Conservation (phyloP, 2,888 invertebrate genomes). For the Lasioglossum morio region DNA sequence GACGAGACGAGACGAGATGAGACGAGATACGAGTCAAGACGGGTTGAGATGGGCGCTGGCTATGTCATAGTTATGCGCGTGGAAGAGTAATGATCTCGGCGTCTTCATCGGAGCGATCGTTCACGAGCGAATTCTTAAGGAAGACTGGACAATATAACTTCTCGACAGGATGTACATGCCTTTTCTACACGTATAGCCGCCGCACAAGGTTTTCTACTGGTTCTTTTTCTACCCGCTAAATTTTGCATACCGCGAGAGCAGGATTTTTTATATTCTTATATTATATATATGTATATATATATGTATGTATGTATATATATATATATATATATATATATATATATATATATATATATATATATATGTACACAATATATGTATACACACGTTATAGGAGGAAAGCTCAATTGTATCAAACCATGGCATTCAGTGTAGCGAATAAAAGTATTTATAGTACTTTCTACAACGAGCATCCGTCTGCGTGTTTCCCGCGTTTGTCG, state of each 20-base stretch:
- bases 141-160: constrained; percentile 70
- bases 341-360: no score
- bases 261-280: constrained; percentile 68
- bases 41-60: not conserved
- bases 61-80: not conserved
- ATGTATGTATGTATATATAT: no score
- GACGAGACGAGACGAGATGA: not conserved
- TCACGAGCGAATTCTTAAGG: constrained; percentile 40
- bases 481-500: not conserved
- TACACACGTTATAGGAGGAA: constrained; percentile 49
- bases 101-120: constrained; percentile 36
- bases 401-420: constrained; percentile 68
- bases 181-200: constrained; percentile 40
- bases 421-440: constrained; percentile 69
- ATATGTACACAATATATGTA: constrained; percentile 46
- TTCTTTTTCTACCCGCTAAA: constrained; percentile 30
- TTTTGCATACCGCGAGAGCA: constrained; percentile 46
- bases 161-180: constrained; percentile 54
- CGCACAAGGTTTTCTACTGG: constrained; percentile 45
- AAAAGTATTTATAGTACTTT: constrained; percentile 73
- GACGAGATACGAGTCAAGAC: not conserved
- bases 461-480: constrained; percentile 21
- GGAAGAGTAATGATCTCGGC: constrained; percentile 9
- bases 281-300: constrained; percentile 45
- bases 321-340: no score